A percentile compares a stretch with the other conserved stretches of the same genome.
Evolutionary conservation across 2,797 vertebrate genomes (phyloP).

Genomic region (Champsocephalus gunnari): DNA sequence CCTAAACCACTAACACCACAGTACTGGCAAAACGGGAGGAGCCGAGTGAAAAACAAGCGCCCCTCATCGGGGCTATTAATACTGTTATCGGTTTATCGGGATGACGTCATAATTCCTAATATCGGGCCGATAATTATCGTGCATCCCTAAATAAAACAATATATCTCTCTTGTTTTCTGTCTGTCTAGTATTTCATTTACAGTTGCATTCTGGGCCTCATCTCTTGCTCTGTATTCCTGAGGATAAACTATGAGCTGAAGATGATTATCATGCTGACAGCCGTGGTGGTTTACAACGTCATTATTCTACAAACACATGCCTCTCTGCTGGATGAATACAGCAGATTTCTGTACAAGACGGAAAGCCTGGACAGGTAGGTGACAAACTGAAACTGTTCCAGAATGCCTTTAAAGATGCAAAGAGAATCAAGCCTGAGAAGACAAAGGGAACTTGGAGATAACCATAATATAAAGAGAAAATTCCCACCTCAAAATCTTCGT

Average conservation of each 20-base stretch:
- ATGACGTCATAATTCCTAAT: too few relatives aligned
- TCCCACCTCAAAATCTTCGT: slow-evolving; percentile 1
- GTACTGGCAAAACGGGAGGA: too few relatives aligned
- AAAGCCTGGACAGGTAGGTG: slow-evolving; percentile 88
- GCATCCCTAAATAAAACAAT: slow-evolving; percentile 1
- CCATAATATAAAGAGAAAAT: background rate
- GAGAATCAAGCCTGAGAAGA: background rate
- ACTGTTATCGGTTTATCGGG: too few relatives aligned
- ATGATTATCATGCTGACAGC: slow-evolving; percentile 94
- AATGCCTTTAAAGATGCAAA: background rate
- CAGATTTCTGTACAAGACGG: slow-evolving; percentile 88
- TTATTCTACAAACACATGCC: slow-evolving; percentile 92
- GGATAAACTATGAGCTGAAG: slow-evolving; percentile 95
- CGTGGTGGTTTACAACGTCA: slow-evolving; percentile 90
- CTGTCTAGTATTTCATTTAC: slow-evolving; percentile 93
- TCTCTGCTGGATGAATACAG: slow-evolving; percentile 91
- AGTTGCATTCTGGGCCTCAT: slow-evolving; percentile 95
- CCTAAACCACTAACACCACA: too few relatives aligned
- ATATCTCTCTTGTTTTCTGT: slow-evolving; percentile 15
- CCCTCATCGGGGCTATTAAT: too few relatives aligned
- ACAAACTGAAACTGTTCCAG: background rate
- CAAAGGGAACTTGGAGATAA: background rate
- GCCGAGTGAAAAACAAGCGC: too few relatives aligned
- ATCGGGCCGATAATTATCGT: too few relatives aligned
- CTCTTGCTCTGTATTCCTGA: slow-evolving; percentile 95